Conservation (phyloP, 2,797 vertebrate genomes). For the Spinus pinus region DNA sequence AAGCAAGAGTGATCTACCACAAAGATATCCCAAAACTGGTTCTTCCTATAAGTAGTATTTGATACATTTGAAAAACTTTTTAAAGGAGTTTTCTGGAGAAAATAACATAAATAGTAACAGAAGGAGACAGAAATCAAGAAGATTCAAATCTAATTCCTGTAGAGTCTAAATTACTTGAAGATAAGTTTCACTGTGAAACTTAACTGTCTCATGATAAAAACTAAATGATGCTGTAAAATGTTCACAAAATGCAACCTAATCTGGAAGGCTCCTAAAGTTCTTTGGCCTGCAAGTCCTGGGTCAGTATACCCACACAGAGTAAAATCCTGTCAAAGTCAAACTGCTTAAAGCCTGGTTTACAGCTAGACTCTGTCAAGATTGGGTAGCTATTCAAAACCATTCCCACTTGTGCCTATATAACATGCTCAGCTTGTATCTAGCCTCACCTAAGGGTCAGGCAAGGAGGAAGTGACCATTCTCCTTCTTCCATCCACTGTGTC, state of each 20-base stretch:
- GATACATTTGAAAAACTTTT: neutral
- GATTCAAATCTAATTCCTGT: neutral
- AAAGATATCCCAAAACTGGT: neutral
- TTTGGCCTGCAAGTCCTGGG: neutral
- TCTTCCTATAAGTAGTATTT: neutral
- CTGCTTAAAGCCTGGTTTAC: neutral
- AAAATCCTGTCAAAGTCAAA: neutral
- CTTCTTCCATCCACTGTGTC: neutral
- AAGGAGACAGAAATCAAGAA: neutral
- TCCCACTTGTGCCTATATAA: neutral
- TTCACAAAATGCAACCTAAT: neutral
- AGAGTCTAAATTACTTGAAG: neutral
- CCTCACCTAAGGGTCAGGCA: neutral
- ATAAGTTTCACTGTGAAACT: neutral
- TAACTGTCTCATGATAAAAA: neutral
- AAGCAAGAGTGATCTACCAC: neutral
- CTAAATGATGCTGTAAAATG: fast-evolving
- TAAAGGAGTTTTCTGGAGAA: neutral
- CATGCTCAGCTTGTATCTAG: neutral
- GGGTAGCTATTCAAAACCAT: neutral
- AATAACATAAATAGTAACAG: neutral
- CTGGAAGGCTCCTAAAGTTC: neutral
- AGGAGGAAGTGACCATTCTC: neutral
- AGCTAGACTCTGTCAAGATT: neutral
- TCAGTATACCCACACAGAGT: neutral